A percentile compares a stretch with the other conserved stretches of the same genome.
phyloP scores from a whole-genome alignment of 2,888 invertebrate species.

The Napeogenes sylphis region DNA sequence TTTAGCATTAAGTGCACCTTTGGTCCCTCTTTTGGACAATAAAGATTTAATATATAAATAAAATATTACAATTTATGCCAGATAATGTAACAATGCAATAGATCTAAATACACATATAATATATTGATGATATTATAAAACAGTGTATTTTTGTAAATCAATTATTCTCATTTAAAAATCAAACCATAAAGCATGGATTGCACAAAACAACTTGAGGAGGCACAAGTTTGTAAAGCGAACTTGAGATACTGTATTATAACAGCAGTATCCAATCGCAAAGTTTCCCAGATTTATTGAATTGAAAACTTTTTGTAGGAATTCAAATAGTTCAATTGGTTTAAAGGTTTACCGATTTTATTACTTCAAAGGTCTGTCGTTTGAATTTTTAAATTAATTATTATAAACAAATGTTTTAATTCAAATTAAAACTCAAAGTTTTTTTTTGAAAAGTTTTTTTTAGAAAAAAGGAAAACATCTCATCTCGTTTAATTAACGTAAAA shows the following conservation, averaged over 20 bases:
- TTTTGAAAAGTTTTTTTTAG: too few species aligned
- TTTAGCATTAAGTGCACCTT: too few species aligned
- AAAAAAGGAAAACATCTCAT: too few species aligned
- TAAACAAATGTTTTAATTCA: background rate
- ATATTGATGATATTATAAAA: too few species aligned
- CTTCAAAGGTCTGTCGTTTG: background rate
- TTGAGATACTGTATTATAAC: slow-evolving; percentile 22
- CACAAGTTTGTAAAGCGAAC: slow-evolving; percentile 21
- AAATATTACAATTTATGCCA: too few species aligned
- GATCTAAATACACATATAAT: too few species aligned
- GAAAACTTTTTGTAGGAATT: slow-evolving; percentile 36
- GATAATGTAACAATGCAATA: too few species aligned
- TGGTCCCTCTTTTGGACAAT: too few species aligned
- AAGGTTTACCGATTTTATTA: slow-evolving; percentile 15
- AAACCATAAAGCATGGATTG: slow-evolving; percentile 20
- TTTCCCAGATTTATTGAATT: slow-evolving; percentile 36
- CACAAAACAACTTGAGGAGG: slow-evolving; percentile 18
- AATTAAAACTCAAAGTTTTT: background rate
- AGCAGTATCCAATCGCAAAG: slow-evolving; percentile 35
- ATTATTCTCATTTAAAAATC: background rate
- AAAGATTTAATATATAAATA: too few species aligned
- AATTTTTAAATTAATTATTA: background rate
- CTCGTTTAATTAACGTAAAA: too few species aligned
- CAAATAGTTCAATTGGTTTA: slow-evolving; percentile 30
- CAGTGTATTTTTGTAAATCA: background rate